Base-by-base conservation (phyloP, 64 coral and sea anemone species). In the Porites australiensis region DNA sequence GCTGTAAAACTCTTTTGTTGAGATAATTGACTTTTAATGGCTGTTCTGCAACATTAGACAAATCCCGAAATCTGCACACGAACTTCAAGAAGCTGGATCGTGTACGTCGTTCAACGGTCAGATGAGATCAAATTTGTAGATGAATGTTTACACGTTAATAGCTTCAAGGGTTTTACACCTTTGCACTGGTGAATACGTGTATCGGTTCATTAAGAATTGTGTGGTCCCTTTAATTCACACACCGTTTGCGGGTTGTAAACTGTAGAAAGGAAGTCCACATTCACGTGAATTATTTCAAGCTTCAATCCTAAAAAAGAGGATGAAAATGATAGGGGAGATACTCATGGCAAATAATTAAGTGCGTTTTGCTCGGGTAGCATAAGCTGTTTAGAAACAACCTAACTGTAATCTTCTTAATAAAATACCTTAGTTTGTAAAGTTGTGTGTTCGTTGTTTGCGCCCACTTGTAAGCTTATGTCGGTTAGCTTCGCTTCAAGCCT, bases 401-500 rank as follows among this genome's bases (percentile, higher is more conserved):
- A 76, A 18, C 13, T 4, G 1, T 15, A 74, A 5, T 3, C n/a
- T 27, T 4, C 11, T 3, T 14, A 74, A 37, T 8, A 71, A 37
- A 74, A 27, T 68, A 84, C 81, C 62, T 67, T 84, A 68, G 27
- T 37, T 37, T 13, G 46, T 4, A 15, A 50, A 84, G 47, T 21
- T 43, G 77, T 10, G 10, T 61, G 77, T 0, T 84, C 81, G 46
- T 45, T 19, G 45, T 50, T 84, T 51, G 61, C 50, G 67, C 81
- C 81, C 2, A 51, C 81, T 48, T 84, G 81, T 50, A 2, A 59
- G 58, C 58, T 59, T 59, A 84, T 84, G 9, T 84, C 63, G 8
- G 61, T 84, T 43, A 84, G 64, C 22, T 65, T 84, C 18, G 81
- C 81, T 69, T 84, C 81, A 14, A 84, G 58, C 63, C 81, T 84